Evolutionary conservation across 2,888 invertebrate genomes (phyloP), one percentile per base, ranked within the genome.

Genomic region (Bugulina stolonifera): DNA sequence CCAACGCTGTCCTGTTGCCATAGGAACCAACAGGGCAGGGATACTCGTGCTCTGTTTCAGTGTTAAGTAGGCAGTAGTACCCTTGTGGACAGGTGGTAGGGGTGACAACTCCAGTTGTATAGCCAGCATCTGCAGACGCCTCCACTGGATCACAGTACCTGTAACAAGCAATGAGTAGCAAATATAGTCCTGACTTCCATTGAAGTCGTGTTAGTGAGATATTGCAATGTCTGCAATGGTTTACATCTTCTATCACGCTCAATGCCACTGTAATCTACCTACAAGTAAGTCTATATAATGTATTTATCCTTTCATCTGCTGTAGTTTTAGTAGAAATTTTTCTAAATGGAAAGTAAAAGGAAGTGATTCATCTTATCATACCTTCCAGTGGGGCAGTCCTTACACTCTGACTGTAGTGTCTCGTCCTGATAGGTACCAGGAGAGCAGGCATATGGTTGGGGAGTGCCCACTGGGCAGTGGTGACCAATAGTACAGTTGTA

Each of bases 11-110:
- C 54, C 43, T 71, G 72, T 80, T 80, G 75, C 78, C 79, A 72
- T 77, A 83, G 2, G 81, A 79, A 1, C 82, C 82, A 14, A 75
- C 35, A 10, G 81, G 79, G 74, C 83, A 83, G 0, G 80, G 80
- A 74, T 77, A 75, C 23, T 74, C 74, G 54, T 75, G 75, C 64
- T 76, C 76, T 29, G 77, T 76, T 18, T 76, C 77, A 10, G 82
- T 81, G 74, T 78, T 78, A 14, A 69, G 69, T 3, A 77, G 80
- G 73, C 82, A 82, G 76, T 76, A 82, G 73, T 77, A 77, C 70
- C 79, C 81, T 22, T 75, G 76, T 18, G 81, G 81, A 73, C 81
- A 80, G 73, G 73, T 75, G 1, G 73, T 71, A 0, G 81, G 80
- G 10, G 75, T 77, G 29, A 79, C 75, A 1, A 79, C 78, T 43